Evolutionary conservation across 2,113 vertebrate species (phyloP), one percentile per base, ranked within the genome.

Genomic region (Muscicapa adusta): DNA sequence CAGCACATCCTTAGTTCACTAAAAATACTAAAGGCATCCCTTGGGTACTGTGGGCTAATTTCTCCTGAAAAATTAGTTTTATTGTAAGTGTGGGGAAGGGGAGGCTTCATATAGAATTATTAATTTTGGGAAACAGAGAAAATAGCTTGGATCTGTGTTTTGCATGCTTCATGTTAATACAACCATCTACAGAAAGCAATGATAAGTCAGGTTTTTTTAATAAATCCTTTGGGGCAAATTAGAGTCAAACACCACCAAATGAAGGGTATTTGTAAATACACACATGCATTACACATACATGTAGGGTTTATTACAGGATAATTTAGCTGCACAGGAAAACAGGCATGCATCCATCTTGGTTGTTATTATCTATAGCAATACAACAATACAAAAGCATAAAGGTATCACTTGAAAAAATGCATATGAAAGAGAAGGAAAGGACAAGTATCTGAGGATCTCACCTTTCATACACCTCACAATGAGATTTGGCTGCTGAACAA

Each of bases 401-500:
- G 50, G n/a, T 22, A 47, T 23, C 14, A 6, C 9, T 28, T 33
- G 12, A 62, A 4, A 51, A 61, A 33, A 54, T 9, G 2, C 1
- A 7, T 36, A 18, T 45, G 20, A 43, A 45, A 45, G 33, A 38
- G 18, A 38, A 73, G 22, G 8, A 47, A 33, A 18, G 4, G 3
- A 26, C 28, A 45, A 40, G 2, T 10, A 33, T 7, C 3, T 3
- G 2, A n/a, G 5, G 12, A 23, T 16, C 50, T 47, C 42, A 40
- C 18, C 50, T 18, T 6, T 17, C 17, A 11, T 6, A 18, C 4
- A 18, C n/a, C 18, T 19, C 3, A 2, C 18, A 16, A 8, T 3
- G 3, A 56, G 24, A 18, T 6, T 38, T 19, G 6, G 5, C 2
- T n/a, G 5, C n/a, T n/a, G 14, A 25, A 3, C 8, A 29, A 7